phyloP scores from a whole-genome alignment of 2,113 vertebrate genomes.

The Diphyllodes magnificus region DNA sequence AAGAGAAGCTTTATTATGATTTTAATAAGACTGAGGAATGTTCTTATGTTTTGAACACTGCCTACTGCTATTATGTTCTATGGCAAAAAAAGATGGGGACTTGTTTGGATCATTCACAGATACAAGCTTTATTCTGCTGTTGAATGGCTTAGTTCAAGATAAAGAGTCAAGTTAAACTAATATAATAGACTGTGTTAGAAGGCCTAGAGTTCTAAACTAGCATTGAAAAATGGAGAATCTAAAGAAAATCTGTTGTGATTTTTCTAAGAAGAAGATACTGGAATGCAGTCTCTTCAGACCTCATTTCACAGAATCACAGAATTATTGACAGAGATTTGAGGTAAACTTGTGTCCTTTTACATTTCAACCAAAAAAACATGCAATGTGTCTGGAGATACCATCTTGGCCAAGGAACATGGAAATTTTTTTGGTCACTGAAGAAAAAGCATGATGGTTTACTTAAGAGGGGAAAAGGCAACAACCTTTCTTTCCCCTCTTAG shows the following conservation, averaged over 20 bases:
- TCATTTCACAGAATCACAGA: not conserved
- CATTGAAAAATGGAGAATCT: not conserved
- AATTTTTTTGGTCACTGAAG: constrained; percentile 14
- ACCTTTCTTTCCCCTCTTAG: not conserved
- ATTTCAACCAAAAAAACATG: not conserved
- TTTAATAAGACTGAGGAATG: not conserved
- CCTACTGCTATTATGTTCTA: not conserved
- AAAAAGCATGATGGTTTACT: not conserved
- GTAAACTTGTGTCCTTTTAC: not conserved
- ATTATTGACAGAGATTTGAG: not conserved
- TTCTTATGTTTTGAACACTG: not conserved
- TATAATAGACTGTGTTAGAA: not conserved
- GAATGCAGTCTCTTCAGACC: not conserved
- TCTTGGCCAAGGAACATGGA: not conserved
- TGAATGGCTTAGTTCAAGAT: not conserved
- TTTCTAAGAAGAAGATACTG: not conserved
- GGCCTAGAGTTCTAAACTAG: not conserved
- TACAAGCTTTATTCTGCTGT: not conserved
- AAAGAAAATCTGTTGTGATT: not conserved
- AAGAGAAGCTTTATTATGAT: not conserved
- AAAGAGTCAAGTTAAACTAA: not conserved
- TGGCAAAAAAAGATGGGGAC: not conserved
- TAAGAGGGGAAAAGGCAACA: not conserved
- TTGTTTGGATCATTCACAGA: not conserved
- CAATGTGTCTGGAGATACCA: not conserved